Evolutionary conservation across 2,888 invertebrate genomes (phyloP).

Genomic region (Athripsodes cinereus): DNA sequence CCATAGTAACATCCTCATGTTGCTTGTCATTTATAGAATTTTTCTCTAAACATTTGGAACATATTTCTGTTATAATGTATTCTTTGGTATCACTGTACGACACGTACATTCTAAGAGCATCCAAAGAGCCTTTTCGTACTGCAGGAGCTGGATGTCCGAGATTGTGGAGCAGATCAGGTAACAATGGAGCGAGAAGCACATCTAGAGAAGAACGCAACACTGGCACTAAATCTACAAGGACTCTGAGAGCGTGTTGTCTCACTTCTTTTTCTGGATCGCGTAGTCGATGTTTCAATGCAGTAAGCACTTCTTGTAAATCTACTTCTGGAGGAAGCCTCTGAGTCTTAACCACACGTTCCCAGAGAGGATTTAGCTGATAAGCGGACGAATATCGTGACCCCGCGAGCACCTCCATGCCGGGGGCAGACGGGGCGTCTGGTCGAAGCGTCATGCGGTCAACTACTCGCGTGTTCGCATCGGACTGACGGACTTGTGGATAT

Average conservation of each 20-base stretch:
- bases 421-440: constrained; percentile 10
- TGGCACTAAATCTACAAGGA: constrained; percentile 72
- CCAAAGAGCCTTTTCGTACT: constrained; percentile 72
- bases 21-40: constrained; percentile 50
- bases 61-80: constrained; percentile 57
- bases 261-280: constrained; percentile 80
- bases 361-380: constrained; percentile 63
- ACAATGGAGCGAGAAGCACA: constrained; percentile 55
- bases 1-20: constrained; percentile 55
- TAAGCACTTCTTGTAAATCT: constrained; percentile 59
- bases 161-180: constrained; percentile 69
- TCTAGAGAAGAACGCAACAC: constrained; percentile 65
- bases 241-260: constrained; percentile 72
- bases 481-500: constrained; percentile 38
- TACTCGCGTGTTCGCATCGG: constrained; percentile 42
- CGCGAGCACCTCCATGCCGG: constrained; percentile 18
- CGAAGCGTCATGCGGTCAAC: constrained; percentile 5
- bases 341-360: constrained; percentile 74
- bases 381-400: constrained; percentile 25
- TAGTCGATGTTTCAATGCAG: constrained; percentile 65
- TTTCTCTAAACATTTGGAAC: constrained; percentile 60
- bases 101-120: constrained; percentile 68
- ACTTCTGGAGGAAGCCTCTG: constrained; percentile 64
- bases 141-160: constrained; percentile 75
- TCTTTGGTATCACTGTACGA: constrained; percentile 62